Base-by-base conservation (phyloP, 2,797 vertebrate species). In the Pseudochromis fuscus region DNA sequence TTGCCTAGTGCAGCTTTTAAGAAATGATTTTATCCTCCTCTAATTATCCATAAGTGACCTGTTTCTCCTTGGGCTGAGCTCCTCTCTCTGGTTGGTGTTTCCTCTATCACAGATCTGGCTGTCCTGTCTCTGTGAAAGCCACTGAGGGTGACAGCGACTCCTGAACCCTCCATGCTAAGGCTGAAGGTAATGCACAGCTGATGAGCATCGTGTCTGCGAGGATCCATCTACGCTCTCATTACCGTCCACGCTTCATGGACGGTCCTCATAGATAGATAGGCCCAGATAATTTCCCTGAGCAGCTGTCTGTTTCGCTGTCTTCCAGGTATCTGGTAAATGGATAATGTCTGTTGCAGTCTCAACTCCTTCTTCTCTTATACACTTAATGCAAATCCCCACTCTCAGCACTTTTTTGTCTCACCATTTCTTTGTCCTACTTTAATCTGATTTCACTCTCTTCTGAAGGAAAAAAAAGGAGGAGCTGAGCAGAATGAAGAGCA, bases 351-450 rank as follows among this genome's bases (percentile, higher is more conserved):
- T 70, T 2, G 53, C 48, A 8, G 55, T 74, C 75, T 84, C 77
- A 55, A 5, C 74, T 79, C 63, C 65, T 19, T 80, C 67, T 72
- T 79, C 61, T 62, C 72, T 77, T 86, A n/a, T n/a, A 75, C 55
- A 68, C 79, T 85, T 82, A 72, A 84, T 77, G 78, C 78, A 83
- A 89, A 89, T 85, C 75, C 64, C 72, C 25, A 61, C 67, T 74
- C 83, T 88, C 81, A 87, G 88, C 86, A 88, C 75, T 87, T 87
- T 82, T 44, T 42, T 12, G 49, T 65, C 50, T 56, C 48, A 12
- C 69, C 52, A 9, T 59, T 86, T 81, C 83, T 89, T 79, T 84
- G 88, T 83, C 87, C 88, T 88, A 85, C 86, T 90, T 91, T 77
- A 83, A 87, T 82, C 81, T 77, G 67, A 83, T 83, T 78, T 83